Evolutionary conservation across 2,113 vertebrate species (phyloP).

Genomic region (Choloepus hoffmanni): DNA sequence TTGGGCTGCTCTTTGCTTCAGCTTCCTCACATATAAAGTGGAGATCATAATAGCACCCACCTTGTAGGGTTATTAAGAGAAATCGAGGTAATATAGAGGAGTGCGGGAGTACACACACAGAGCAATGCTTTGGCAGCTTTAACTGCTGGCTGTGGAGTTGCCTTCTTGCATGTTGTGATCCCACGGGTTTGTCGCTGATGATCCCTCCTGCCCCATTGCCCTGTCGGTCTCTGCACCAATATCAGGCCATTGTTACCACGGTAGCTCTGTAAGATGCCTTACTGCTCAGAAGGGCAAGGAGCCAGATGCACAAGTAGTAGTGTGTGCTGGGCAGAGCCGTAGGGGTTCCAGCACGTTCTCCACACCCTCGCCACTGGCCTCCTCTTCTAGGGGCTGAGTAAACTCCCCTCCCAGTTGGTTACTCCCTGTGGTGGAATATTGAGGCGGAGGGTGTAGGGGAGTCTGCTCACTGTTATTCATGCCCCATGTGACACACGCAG

Average conservation of each 20-base stretch:
- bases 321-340: background rate
- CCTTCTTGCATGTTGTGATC: no score
- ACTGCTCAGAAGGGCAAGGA: accelerated
- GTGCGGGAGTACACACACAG: background rate
- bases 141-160: no score
- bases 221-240: accelerated
- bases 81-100: no score
- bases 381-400: no score
- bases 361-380: no score
- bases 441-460: no score
- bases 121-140: no score
- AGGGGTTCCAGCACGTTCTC: accelerated
- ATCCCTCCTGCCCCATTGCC: background rate
- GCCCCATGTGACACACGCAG: no score
- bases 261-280: background rate
- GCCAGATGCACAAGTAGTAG: no score
- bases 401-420: no score
- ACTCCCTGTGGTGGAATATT: background rate
- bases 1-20: background rate
- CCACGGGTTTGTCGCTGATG: no score
- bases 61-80: background rate
- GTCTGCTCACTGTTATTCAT: accelerated
- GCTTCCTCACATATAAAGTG: background rate
- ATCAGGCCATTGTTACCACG: accelerated
- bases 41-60: background rate